Base-by-base conservation (phyloP, 2,797 vertebrate genomes). In the Chloroceryle inda region DNA sequence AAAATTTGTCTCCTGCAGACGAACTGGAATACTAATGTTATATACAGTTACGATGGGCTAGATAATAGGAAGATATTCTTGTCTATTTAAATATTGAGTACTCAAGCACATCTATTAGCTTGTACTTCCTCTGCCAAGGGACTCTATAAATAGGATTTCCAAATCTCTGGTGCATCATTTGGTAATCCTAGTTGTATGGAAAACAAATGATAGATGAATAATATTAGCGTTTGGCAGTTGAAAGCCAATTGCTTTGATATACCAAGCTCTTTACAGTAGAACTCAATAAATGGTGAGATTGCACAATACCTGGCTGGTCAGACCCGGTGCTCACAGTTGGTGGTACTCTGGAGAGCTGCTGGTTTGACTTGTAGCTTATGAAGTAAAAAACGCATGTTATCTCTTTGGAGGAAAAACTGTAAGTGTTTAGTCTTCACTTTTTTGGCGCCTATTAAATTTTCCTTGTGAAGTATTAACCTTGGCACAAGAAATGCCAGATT, bases 101-200 rank as follows among this genome's bases (percentile, higher is more conserved):
- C 76, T 55, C 67, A 90, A 76, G 37, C 77, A 86, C 79, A 95
- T 94, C 85, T 96, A 75, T 92, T 95, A 92, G 42, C 85, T 78
- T 91, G 44, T 84, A 53, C 63, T 90, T 88, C 47, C 52, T 84
- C 80, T 94, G 73, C 89, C 62, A 90, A 88, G 44, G 55, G 89
- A 86, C 73, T 84, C 44, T 84, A 13, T 76, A 81, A 96, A 88
- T 83, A 90, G 87, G 58, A 82, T 90, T 88, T 94, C 64, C 35
- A 86, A 86, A 76, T 71, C 79, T 92, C 95, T 86, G 38, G 73
- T 92, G 83, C 73, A 88, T 76, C 44, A 50, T 92, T 94, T 92
- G 66, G 85, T 79, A 89, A 76, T 84, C 55, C 68, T 61, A 47
- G n/a, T 67, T 89, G 58, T 92, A 91, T 84, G 74, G 52, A 90